phyloP scores from a whole-genome alignment of 2,888 invertebrate genomes.

The Euplagia quadripunctaria region DNA sequence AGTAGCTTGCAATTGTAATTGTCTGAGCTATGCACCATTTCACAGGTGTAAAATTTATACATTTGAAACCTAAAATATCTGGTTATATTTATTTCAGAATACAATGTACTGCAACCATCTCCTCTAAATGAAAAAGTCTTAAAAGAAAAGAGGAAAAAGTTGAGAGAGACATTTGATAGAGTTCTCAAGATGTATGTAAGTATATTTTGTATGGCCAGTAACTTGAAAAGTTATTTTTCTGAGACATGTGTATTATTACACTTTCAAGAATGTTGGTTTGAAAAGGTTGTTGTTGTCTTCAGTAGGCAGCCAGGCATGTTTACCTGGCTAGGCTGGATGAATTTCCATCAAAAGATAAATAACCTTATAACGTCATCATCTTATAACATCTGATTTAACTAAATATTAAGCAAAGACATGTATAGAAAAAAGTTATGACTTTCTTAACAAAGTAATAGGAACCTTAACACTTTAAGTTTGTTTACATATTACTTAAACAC shows the following conservation, averaged over 20 bases:
- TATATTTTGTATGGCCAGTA: conserved; percentile 61
- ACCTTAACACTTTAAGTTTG: too few relatives aligned
- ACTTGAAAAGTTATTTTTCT: not conserved
- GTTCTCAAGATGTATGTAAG: conserved; percentile 98
- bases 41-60: not conserved
- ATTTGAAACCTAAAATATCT: not conserved
- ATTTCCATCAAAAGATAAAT: too few relatives aligned
- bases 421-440: too few relatives aligned
- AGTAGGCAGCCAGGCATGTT: too few relatives aligned
- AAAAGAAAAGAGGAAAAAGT: conserved; percentile 98
- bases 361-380: too few relatives aligned
- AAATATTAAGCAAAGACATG: too few relatives aligned
- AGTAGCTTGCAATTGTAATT: too few relatives aligned
- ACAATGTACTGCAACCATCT: conserved; percentile 97
- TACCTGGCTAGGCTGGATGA: too few relatives aligned
- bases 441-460: too few relatives aligned
- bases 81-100: conserved; percentile 89
- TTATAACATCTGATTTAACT: too few relatives aligned
- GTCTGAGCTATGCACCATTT: not conserved
- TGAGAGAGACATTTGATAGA: conserved; percentile 97
- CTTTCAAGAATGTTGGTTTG: too few relatives aligned
- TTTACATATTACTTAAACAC: not conserved
- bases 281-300: too few relatives aligned
- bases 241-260: not conserved
- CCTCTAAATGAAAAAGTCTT: conserved; percentile 98